Evolutionary conservation across 2,797 vertebrate species (phyloP).

Genomic region (Myotis daubentonii): DNA sequence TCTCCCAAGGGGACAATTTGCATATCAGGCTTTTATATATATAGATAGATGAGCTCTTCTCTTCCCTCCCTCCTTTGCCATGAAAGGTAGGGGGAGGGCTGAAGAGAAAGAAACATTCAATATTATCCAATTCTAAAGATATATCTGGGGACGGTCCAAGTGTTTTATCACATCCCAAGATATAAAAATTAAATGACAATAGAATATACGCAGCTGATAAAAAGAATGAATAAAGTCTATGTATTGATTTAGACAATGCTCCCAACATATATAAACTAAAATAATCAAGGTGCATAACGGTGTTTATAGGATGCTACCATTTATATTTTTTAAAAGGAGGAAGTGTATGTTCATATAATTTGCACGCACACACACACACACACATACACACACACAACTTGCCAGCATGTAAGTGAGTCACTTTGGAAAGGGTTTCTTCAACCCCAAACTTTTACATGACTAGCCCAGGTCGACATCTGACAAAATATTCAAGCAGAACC

Average conservation of each 20-base stretch:
- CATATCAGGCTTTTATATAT: too few species aligned
- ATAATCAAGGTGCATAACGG: background rate
- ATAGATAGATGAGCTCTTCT: background rate
- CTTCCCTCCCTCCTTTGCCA: background rate
- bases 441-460: background rate
- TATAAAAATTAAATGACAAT: conserved; percentile 4
- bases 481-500: background rate
- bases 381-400: background rate
- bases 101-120: background rate
- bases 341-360: background rate
- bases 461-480: background rate
- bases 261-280: conserved; percentile 3
- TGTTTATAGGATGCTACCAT: conserved; percentile 1
- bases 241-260: conserved; percentile 44
- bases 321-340: background rate
- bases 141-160: background rate
- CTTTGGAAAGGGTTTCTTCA: background rate
- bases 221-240: conserved; percentile 30
- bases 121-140: background rate
- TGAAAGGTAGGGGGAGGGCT: background rate
- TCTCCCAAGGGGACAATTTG: too few species aligned
- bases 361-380: too few species aligned
- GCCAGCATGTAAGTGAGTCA: background rate
- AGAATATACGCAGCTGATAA: background rate
- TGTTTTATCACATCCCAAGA: background rate